Evolutionary conservation across 2,888 invertebrate species (phyloP), one percentile per base, ranked within the genome.

Genomic region (Podotricha telesiphe): DNA sequence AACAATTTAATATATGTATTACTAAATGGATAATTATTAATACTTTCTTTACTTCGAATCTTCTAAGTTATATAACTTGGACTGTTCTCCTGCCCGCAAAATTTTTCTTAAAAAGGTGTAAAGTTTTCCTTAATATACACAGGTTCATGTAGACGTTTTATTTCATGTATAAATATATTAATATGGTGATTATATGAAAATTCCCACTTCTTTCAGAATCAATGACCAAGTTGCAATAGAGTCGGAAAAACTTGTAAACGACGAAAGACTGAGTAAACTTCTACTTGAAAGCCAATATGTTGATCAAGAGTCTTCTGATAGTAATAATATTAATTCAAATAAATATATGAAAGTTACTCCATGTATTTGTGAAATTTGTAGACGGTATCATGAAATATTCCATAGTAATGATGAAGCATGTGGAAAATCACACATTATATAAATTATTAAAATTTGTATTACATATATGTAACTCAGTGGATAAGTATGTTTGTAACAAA

Each of bases 331-430:
- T 75, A 0, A 75, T 28, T 4, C 0, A 75, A 72, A 13, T 73
- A 75, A 67, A 28, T 69, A 71, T 15, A 65, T 62, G 47, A 74
- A 69, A 67, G 28, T 71, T 6, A 74, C 71, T 10, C 88, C 90
- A 1, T 93, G 92, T 70, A 77, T 88, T 6, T 93, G 92, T 64
- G 87, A 91, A 63, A 93, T 93, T 51, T 93, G 92, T 71, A 86
- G 80, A 67, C 79, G 85, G 65, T 93, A 93, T 71, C 85, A 92
- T 61, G 87, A 92, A 71, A 70, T 91, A 28, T 93, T 92, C 65
- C 91, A 91, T 72, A 65, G 70, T n/a, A 68, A 64, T 69, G 51
- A 45, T 10, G 72, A 78, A 11, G 48, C 40, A 6, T 59, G 61
- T 37, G 75, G 73, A 45, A 17, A 22, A 11, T 22, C 10, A 22